These are phyloP conservation scores for Actinemys pallida DNA, from an alignment of 2,113 vertebrate species.

Conservation along the genomic window DNA sequence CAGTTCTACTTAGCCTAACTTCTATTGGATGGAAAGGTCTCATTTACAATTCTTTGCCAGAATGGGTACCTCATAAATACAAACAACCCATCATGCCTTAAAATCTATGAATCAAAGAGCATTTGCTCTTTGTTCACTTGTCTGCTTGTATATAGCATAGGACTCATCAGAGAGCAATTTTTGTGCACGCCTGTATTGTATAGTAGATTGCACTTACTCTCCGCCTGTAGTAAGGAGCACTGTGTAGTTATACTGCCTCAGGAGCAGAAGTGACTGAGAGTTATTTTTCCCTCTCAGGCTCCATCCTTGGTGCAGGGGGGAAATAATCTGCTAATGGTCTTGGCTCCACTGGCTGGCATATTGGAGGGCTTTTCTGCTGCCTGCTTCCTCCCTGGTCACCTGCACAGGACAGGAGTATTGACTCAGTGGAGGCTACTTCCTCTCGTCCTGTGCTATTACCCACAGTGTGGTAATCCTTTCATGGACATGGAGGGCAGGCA, in stretches of 20 bases:
- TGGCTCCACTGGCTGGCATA: neutral
- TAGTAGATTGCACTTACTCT: conserved; percentile 1
- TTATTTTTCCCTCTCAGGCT: neutral
- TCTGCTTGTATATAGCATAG: neutral
- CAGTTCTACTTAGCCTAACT: neutral
- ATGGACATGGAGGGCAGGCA: neutral
- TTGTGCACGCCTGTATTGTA: neutral
- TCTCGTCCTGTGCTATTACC: neutral
- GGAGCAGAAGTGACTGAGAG: neutral
- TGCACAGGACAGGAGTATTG: neutral
- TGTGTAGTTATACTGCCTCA: neutral
- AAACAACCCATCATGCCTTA: neutral
- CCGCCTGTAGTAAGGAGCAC: neutral
- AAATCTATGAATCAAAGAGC: neutral
- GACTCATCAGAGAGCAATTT: conserved; percentile 3
- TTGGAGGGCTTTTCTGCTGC: neutral
- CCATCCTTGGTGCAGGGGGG: neutral
- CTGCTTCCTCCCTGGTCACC: neutral
- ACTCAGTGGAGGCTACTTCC: neutral
- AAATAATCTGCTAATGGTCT: neutral
- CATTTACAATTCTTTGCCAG: neutral
- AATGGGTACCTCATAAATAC: conserved; percentile 20
- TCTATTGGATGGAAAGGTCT: neutral
- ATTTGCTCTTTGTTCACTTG: conserved; percentile 3
- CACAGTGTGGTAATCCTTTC: neutral